Evolutionary conservation across 1,140 invertebrate genomes (phyloP).

Genomic region (Drosophila ironensis): DNA sequence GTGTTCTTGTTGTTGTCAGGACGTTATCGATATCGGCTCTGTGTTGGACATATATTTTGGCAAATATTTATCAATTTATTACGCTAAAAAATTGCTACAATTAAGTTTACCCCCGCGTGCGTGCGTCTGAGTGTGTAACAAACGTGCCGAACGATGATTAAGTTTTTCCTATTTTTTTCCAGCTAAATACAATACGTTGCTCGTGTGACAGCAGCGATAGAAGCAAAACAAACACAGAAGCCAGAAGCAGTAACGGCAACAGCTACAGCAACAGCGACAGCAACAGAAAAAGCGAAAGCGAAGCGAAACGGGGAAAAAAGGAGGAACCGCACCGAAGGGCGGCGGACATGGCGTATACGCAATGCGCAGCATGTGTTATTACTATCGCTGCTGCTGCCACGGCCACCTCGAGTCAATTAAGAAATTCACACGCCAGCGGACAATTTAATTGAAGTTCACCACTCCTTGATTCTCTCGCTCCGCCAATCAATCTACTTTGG

Average conservation of each 20-base stretch:
- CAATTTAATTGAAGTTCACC: constrained; percentile 55
- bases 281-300: not conserved
- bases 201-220: constrained; percentile 5
- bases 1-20: constrained; percentile 2
- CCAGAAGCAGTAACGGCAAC: not conserved
- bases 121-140: constrained; percentile 29
- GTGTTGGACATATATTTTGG: constrained; percentile 21
- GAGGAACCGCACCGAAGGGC: constrained; percentile 6
- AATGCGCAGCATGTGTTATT: constrained; percentile 59
- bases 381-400: constrained; percentile 40
- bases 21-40: constrained; percentile 44
- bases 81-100: constrained; percentile 73
- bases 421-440: constrained; percentile 37
- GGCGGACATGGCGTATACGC: constrained; percentile 66
- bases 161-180: constrained; percentile 51
- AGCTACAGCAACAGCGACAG: constrained; percentile 22
- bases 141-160: constrained; percentile 72
- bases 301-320: not conserved
- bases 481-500: not conserved
- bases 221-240: not conserved
- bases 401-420: constrained; percentile 57
- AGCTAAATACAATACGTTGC: constrained; percentile 31
- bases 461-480: not conserved
- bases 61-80: constrained; percentile 80
- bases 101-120: constrained; percentile 29